Base-by-base conservation (phyloP, 1,140 invertebrate species). In the Drosophila auraria region DNA sequence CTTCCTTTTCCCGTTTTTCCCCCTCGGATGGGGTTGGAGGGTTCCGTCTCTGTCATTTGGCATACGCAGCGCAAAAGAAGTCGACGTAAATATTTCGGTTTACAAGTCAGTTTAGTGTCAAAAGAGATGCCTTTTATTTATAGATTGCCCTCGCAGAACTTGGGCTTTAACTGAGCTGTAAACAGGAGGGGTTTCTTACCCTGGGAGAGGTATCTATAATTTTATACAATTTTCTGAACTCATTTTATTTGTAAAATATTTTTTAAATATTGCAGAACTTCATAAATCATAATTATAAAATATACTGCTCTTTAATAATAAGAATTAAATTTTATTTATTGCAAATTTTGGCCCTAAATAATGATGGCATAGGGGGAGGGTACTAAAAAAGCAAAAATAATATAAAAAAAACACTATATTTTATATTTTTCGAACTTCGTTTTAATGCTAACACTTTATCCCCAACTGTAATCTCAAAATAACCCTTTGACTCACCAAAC, bases 71-170 rank as follows among this genome's bases (percentile, higher is more conserved):
- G 42, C 33, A 60, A 78, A 72, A 61, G 65, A 56, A 62, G 23
- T 51, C 60, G 80, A 74, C 78, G 74, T 78, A 89, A 78, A 83
- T 89, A 80, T 87, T 87, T 89, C 80, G 72, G 83, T 87, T 87
- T 83, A 83, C 84, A 87, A 89, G 80, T 83, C 83, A 87, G 84
- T 89, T 87, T 87, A 87, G 84, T 83, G 83, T 89, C 80, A 83
- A 83, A 83, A 80, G 73, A 81, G 73, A 69, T 65, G 58, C 63
- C 68, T 78, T 89, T 89, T 83, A 87, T 89, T 87, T 87, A 89
- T 87, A 89, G 84, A 89, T 83, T 57, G 50, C 53, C 57, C 33
- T 71, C 33, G 45, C 42, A 47, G 56, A 72, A 63, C 45, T 61
- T 73, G 8, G 36, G 9, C 25, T 45, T 17, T 40, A 25, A 33